Evolutionary conservation across 2,888 invertebrate genomes (phyloP).

Genomic region (Epistrophella euchroma): DNA sequence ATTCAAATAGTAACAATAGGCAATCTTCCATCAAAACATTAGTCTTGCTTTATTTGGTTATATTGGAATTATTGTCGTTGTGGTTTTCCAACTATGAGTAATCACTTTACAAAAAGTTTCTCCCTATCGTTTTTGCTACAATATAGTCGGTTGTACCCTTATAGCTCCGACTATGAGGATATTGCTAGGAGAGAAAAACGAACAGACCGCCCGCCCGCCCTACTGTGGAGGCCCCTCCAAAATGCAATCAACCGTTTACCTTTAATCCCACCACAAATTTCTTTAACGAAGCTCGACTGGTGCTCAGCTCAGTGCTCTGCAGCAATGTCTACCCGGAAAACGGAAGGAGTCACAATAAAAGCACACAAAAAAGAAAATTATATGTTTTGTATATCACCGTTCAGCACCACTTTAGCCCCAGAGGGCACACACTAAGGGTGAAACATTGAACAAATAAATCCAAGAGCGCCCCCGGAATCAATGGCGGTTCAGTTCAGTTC

Average conservation of each 20-base stretch:
- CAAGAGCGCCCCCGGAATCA: conserved; percentile 65
- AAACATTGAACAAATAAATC: conserved; percentile 63
- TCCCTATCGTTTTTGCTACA: not conserved
- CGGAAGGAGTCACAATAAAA: conserved; percentile 31
- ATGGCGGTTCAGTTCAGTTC: conserved; percentile 26
- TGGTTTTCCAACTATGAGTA: conserved; percentile 60
- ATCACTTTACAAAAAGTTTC: conserved; percentile 54
- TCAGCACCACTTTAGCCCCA: conserved; percentile 41
- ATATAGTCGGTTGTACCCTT: no score
- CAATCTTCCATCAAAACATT: conserved; percentile 46
- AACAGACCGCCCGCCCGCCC: not conserved
- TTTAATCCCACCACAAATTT: conserved; percentile 71
- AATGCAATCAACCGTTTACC: conserved; percentile 72
- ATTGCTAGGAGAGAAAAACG: not conserved
- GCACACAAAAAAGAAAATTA: conserved; percentile 41
- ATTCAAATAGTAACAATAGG: conserved; percentile 6
- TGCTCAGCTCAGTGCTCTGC: not conserved
- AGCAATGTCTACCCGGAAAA: conserved; percentile 19
- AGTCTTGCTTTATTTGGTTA: conserved; percentile 44
- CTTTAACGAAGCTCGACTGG: conserved; percentile 30
- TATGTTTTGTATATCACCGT: conserved; percentile 39
- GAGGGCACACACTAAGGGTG: conserved; percentile 43
- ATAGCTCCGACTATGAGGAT: not conserved
- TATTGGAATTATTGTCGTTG: conserved; percentile 54
- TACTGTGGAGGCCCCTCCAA: not conserved